phyloP scores from a whole-genome alignment of 2,888 invertebrate species.

The Gastracanthus pulcherrimus region DNA sequence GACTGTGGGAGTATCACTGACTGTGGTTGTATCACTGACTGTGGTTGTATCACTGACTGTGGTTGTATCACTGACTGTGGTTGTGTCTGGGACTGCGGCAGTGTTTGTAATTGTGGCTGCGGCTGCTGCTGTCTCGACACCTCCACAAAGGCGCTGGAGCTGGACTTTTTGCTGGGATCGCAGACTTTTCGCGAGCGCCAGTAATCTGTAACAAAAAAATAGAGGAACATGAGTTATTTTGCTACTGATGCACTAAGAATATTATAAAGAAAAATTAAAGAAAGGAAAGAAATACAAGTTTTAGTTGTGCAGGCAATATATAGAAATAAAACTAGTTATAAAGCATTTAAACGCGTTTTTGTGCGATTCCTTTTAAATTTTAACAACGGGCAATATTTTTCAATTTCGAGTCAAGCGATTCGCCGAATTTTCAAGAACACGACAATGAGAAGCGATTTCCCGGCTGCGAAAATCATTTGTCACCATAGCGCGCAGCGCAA shows the following conservation, averaged over 20 bases:
- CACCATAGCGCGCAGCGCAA: not conserved
- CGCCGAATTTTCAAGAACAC: not conserved
- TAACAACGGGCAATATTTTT: not conserved
- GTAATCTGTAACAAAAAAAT: conserved; percentile 69
- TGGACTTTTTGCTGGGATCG: conserved; percentile 67
- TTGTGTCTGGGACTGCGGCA: not conserved
- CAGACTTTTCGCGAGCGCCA: conserved; percentile 72
- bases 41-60: too few species aligned
- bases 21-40: too few species aligned
- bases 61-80: not conserved
- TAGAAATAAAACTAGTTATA: too few species aligned
- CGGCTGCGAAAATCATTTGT: conserved; percentile 5
- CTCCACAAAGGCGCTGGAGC: conserved; percentile 27
- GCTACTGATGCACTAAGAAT: conserved; percentile 5
- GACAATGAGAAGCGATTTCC: not conserved
- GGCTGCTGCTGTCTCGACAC: conserved; percentile 19
- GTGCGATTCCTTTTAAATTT: too few species aligned
- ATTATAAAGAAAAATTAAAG: too few species aligned
- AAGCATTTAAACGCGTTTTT: too few species aligned
- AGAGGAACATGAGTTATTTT: conserved; percentile 10
- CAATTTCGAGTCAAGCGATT: too few species aligned
- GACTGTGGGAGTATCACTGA: not conserved
- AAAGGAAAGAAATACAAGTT: too few species aligned
- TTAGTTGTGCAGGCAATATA: too few species aligned
- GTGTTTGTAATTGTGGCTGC: not conserved